Percentiles rank a stretch among this genome's conserved stretches.
Conservation (phyloP, 2,113 vertebrate species). For the Nipponia nippon region DNA sequence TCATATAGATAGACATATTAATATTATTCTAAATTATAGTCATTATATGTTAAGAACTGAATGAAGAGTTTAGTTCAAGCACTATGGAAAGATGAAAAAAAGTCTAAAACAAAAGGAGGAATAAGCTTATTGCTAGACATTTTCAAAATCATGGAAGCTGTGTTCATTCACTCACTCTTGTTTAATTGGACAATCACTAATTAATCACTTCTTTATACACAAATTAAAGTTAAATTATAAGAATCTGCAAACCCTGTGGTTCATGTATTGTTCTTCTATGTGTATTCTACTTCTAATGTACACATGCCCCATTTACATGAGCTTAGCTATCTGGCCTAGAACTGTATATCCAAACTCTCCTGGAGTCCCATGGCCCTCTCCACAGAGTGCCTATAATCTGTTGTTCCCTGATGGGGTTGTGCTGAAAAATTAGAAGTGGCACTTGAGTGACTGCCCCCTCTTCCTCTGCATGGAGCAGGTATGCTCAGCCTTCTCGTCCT, state of each 20-base stretch:
- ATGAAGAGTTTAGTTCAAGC: neutral
- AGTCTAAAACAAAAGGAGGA: neutral
- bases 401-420: neutral
- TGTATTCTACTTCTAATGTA: neutral
- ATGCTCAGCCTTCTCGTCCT: neutral
- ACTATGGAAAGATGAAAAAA: neutral
- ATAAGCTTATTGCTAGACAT: neutral
- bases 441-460: neutral
- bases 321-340: neutral
- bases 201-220: neutral
- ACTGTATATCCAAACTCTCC: neutral
- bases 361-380: neutral
- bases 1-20: neutral
- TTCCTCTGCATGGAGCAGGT: neutral
- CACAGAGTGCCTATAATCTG: neutral
- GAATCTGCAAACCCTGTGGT: neutral
- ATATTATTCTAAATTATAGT: neutral
- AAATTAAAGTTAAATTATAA: neutral
- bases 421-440: neutral
- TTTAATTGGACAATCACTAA: neutral
- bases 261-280: neutral
- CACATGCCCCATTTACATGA: neutral
- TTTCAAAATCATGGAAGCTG: neutral
- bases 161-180: neutral
- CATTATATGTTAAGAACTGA: neutral